Conservation (phyloP, 2,888 invertebrate genomes). For the Lasioglossum vierecki region DNA sequence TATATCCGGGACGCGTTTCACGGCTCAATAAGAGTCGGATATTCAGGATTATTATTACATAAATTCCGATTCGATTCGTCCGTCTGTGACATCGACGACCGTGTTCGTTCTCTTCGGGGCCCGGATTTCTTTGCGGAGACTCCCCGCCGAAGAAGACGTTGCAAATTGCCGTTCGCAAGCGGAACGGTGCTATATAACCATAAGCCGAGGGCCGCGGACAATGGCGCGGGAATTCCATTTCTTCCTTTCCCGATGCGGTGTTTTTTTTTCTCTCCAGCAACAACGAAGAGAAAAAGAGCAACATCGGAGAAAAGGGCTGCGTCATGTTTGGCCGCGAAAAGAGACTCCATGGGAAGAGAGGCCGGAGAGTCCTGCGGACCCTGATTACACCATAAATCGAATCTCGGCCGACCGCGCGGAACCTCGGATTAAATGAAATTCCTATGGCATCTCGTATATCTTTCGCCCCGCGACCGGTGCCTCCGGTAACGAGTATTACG, state of each 20-base stretch:
- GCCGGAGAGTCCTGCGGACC: conserved; percentile 50
- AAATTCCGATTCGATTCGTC: conserved; percentile 32
- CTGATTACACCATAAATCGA: conserved; percentile 82
- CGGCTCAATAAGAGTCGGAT: not conserved
- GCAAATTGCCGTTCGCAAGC: conserved; percentile 28
- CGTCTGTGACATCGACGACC: not conserved
- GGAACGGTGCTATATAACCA: conserved; percentile 33
- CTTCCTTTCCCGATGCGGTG: conserved; percentile 50
- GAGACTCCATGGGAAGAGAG: conserved; percentile 56
- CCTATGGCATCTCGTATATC: conserved; percentile 81
- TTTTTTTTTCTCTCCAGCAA: not conserved
- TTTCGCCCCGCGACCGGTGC: conserved; percentile 67
- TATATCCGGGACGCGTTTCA: not conserved
- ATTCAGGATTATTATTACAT: conserved; percentile 9
- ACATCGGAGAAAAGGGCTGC: conserved; percentile 51
- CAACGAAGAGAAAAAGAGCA: not conserved
- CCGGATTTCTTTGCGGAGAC: conserved; percentile 20
- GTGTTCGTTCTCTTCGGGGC: not conserved
- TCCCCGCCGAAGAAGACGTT: conserved; percentile 27
- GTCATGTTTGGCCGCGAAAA: conserved; percentile 57
- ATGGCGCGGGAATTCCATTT: conserved; percentile 57
- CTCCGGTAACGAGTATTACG: conserved; percentile 65
- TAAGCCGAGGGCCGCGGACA: conserved; percentile 52
- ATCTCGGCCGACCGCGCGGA: conserved; percentile 80
- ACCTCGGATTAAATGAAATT: conserved; percentile 81